Percentiles rank a stretch among this genome's conserved stretches.
Evolutionary conservation across 1,140 invertebrate genomes (phyloP).

Genomic region (Drosophila ogumai): DNA sequence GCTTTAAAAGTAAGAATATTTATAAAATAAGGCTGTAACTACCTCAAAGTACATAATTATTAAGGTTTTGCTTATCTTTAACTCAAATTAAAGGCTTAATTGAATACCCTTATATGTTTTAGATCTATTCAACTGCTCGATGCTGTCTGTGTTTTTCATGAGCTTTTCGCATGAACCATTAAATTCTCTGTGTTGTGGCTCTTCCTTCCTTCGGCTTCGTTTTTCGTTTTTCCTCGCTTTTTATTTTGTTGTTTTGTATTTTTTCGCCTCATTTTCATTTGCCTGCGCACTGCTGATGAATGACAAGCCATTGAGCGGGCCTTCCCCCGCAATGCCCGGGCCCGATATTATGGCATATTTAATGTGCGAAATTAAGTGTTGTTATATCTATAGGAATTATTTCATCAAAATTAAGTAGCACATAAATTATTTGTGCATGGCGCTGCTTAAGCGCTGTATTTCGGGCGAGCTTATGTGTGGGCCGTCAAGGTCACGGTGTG

Average conservation of each 20-base stretch:
- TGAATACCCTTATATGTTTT: background rate
- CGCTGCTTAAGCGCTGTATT: slow-evolving; percentile 30
- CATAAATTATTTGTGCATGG: slow-evolving; percentile 68
- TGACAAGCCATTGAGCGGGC: slow-evolving; percentile 70
- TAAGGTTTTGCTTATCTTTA: background rate
- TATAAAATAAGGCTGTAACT: too few relatives aligned
- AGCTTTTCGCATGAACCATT: slow-evolving; percentile 71
- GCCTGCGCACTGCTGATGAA: slow-evolving; percentile 67
- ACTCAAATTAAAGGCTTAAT: background rate
- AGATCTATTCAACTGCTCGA: slow-evolving; percentile 1
- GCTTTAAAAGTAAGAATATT: too few relatives aligned
- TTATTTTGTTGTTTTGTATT: slow-evolving; percentile 27
- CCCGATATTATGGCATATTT: slow-evolving; percentile 70
- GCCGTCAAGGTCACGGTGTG: slow-evolving; percentile 44
- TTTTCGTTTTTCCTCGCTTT: slow-evolving; percentile 56
- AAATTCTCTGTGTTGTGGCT: slow-evolving; percentile 52
- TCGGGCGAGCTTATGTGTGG: slow-evolving; percentile 13
- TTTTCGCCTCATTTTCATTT: slow-evolving; percentile 71
- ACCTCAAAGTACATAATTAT: background rate
- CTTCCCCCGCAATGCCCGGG: background rate
- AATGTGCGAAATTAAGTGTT: slow-evolving; percentile 82
- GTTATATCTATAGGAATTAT: slow-evolving; percentile 80
- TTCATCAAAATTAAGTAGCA: slow-evolving; percentile 80
- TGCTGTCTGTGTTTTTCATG: slow-evolving; percentile 14
- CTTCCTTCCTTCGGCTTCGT: slow-evolving; percentile 37